Base-by-base conservation (phyloP, 2,113 vertebrate genomes). In the Protobothrops mucrosquamatus region DNA sequence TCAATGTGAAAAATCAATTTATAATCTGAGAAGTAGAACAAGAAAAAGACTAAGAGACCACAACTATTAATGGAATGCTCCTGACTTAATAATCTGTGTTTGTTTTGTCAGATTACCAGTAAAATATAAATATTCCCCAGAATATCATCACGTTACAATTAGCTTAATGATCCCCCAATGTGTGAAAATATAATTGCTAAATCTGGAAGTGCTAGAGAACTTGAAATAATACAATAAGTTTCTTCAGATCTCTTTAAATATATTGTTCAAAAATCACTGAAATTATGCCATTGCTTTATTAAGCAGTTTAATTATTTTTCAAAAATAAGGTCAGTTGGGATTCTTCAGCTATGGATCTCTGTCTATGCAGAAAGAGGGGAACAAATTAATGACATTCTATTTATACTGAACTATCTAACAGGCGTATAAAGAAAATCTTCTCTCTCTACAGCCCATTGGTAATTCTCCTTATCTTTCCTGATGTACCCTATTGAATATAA, bases 191-290 rank as follows among this genome's bases (percentile, higher is more conserved):
- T 48, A 91, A 95, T 92, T 91, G 89, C 93, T 94, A 81, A 95
- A 95, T 95, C 95, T 93, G 94, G 39, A 91, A 39, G 39, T 46
- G 15, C 46, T 92, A 85, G 20, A 55, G 57, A 93, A 93, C 92
- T 94, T 95, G 95, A 96, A 96, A 96, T 94, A 94, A 55, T 91
- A 87, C 89, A 46, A 89, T 93, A 94, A 95, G 95, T 93, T 95
- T 96, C 95, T 95, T 95, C 86, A 89, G 92, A 94, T 95, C 93
- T 85, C 59, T 93, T 95, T 43, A 89, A 90, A 94, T 94, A 95
- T 95, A 95, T 92, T 54, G 69, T 89, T 94, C 91, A 94, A 94
- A 91, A 92, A 54, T 94, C 95, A 94, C 91, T 95, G 94, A 93
- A 97, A 95, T 96, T 95, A 95, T 93, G 95, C 52, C 1, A 0